These are phyloP conservation scores for Lagria hirta DNA, from an alignment of 2,888 invertebrate species.

Conservation along the genomic window DNA sequence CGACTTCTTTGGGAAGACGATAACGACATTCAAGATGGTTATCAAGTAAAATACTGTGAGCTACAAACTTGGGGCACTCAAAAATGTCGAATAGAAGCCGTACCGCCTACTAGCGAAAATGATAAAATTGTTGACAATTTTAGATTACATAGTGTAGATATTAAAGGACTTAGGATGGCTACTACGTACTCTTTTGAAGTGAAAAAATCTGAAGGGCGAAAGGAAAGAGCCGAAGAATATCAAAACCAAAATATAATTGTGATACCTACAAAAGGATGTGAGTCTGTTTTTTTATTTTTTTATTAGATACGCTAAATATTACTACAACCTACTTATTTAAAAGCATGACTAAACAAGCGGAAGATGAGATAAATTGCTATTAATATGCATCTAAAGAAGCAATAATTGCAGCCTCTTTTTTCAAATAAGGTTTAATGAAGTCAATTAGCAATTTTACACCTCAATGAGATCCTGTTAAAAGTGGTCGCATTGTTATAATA, in stretches of 20 bases:
- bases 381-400: too few relatives aligned
- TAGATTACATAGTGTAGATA: slow-evolving; percentile 60
- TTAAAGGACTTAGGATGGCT: slow-evolving; percentile 76
- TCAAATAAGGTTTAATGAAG: too few relatives aligned
- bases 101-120: slow-evolving; percentile 40
- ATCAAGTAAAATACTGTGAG: slow-evolving; percentile 76
- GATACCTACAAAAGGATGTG: slow-evolving; percentile 82
- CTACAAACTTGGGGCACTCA: slow-evolving; percentile 78
- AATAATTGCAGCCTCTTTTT: too few relatives aligned
- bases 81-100: slow-evolving; percentile 63
- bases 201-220: slow-evolving; percentile 57
- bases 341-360: too few relatives aligned
- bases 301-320: too few relatives aligned
- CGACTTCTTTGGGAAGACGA: slow-evolving; percentile 66
- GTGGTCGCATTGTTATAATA: too few relatives aligned
- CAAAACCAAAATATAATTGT: slow-evolving; percentile 68
- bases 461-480: too few relatives aligned
- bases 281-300: too few relatives aligned
- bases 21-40: slow-evolving; percentile 59
- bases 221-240: slow-evolving; percentile 52
- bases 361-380: too few relatives aligned
- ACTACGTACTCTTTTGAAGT: slow-evolving; percentile 81
- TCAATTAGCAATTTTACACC: too few relatives aligned
- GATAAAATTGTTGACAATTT: slow-evolving; percentile 39
- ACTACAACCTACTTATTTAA: too few relatives aligned